Evolutionary conservation across 2,797 vertebrate species (phyloP).

Genomic region (Sandelia bainsii): DNA sequence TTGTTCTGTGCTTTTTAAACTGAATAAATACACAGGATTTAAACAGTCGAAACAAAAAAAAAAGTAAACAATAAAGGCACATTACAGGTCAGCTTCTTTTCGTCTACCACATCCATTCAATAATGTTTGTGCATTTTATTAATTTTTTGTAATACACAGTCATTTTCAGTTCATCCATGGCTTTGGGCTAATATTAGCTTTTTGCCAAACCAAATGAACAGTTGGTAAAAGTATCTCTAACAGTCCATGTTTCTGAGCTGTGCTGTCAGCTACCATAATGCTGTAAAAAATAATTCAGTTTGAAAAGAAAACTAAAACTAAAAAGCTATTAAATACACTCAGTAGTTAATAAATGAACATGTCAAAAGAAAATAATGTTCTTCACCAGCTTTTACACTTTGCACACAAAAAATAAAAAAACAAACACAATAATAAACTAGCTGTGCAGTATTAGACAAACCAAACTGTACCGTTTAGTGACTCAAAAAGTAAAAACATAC

Average conservation of each 20-base stretch:
- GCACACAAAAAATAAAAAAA: constrained; percentile 24
- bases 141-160: too few species aligned
- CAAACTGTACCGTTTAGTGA: not conserved
- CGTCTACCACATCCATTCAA: too few species aligned
- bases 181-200: too few species aligned
- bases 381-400: constrained; percentile 3
- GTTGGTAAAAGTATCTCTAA: too few species aligned
- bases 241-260: too few species aligned
- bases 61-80: not conserved
- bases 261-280: too few species aligned
- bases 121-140: too few species aligned
- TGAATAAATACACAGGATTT: not conserved
- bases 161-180: too few species aligned
- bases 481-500: not conserved
- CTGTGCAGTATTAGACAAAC: constrained; percentile 11
- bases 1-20: not conserved
- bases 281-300: not conserved
- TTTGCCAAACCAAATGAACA: too few species aligned
- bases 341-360: not conserved
- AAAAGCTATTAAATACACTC: not conserved
- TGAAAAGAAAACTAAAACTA: not conserved
- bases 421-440: not conserved
- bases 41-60: not conserved
- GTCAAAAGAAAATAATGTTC: not conserved
- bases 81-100: not conserved